Evolutionary conservation across 2,888 invertebrate genomes (phyloP), one percentile per base, ranked within the genome.

Genomic region (Agrochola lychnidis): DNA sequence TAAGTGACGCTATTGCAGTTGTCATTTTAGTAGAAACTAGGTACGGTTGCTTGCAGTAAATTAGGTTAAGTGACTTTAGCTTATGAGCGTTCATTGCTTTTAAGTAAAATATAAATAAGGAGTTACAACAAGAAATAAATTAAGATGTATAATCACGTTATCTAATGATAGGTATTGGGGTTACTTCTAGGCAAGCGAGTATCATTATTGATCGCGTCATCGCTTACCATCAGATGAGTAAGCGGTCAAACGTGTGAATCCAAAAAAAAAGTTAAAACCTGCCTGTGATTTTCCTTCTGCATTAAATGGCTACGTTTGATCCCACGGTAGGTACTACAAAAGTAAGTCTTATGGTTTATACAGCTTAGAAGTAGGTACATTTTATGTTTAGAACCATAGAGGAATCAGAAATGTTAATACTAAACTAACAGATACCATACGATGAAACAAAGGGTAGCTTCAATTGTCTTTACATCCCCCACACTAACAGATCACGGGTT

Each of bases 1-100:
- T 85, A 85, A 89, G 88, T 89, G 88, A 78, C 63, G 59, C 82
- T 82, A 83, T 84, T 86, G 82, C 89, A 88, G 82, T 86, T 87
- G 82, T 85, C 87, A 81, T 84, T 83, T 85, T 85, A 72, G 81
- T 42, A 48, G 36, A 64, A 80, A 81, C 82, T 83, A 76, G 79
- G 77, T 73, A 68, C 63, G 56, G 48, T 42, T 62, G 62, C 56
- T 73, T 51, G 70, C 61, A 61, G 48, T 73, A 70, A 80, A 78
- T 87, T 76, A 82, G 78, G 80, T 73, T 73, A 72, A 78, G 76
- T 78, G 36, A 77, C 30, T 19, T 62, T 68, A 59, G 42, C 51
- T 53, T 36, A 25, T 22, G 36, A 36, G 22, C 30, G 30, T 10
- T 42, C 10, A 19, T 53, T 48, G 25, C 6, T 57, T 36, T 45